phyloP scores from a whole-genome alignment of 2,888 invertebrate species.

The Synanthedon myopaeformis region DNA sequence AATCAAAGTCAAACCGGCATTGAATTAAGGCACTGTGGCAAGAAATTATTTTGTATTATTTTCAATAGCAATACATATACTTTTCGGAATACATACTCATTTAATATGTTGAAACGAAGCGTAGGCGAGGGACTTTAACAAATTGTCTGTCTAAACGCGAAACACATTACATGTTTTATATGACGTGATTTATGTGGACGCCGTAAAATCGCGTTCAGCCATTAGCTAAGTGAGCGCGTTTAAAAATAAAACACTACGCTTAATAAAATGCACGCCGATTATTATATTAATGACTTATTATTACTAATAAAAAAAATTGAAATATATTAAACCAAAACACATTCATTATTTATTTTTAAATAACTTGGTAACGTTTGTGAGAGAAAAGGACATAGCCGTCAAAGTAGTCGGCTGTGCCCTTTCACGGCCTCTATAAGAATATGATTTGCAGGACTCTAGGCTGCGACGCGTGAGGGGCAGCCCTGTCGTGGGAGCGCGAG shows the following conservation, averaged over 20 bases:
- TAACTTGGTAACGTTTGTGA: neutral
- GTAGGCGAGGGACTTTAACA: neutral
- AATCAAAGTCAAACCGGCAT: too few species aligned
- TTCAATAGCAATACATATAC: neutral
- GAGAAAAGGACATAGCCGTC: constrained; percentile 30
- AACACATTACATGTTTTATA: neutral
- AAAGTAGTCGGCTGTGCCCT: constrained; percentile 22
- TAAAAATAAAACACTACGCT: neutral
- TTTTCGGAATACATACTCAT: too few species aligned
- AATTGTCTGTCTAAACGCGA: neutral
- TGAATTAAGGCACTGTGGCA: neutral
- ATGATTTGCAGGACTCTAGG: constrained; percentile 62
- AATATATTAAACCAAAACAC: too few species aligned
- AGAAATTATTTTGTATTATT: neutral
- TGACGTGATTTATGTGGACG: neutral
- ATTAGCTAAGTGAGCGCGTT: neutral
- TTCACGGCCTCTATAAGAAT: constrained; percentile 55
- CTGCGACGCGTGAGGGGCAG: constrained; percentile 29
- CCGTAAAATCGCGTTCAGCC: neutral
- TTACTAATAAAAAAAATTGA: neutral
- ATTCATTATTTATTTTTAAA: too few species aligned
- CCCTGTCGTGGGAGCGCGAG: constrained; percentile 54
- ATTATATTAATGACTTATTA: neutral
- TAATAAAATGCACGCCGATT: neutral
- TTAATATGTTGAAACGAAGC: neutral